Evolutionary conservation across 2,797 vertebrate genomes (phyloP).

Genomic region (Erpetoichthys calabaricus): DNA sequence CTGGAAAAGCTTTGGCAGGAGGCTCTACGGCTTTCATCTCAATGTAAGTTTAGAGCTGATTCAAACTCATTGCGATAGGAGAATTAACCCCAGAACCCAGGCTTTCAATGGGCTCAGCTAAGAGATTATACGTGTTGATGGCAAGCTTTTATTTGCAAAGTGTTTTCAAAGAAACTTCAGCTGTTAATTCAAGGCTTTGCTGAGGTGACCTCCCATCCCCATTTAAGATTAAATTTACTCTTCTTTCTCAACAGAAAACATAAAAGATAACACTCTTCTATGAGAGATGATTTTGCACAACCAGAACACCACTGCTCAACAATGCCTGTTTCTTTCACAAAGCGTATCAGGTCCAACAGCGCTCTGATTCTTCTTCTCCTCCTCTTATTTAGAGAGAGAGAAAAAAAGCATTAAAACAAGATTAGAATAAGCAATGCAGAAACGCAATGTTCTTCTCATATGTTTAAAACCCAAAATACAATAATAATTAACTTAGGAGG

Average conservation of each 20-base stretch:
- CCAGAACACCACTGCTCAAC: not conserved
- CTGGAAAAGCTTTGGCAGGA: constrained; percentile 58
- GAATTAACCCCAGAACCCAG: constrained; percentile 93
- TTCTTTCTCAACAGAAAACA: constrained; percentile 8
- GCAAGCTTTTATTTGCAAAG: constrained; percentile 80
- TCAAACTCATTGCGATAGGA: constrained; percentile 95
- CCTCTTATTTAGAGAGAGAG: too few species aligned
- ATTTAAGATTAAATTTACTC: constrained; percentile 18
- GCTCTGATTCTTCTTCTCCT: not conserved
- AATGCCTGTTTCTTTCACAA: not conserved
- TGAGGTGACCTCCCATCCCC: constrained; percentile 29
- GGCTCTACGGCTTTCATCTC: constrained; percentile 85
- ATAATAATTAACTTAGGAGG: too few species aligned
- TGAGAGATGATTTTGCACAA: constrained; percentile 1
- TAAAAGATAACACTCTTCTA: constrained; percentile 13
- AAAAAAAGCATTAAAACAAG: too few species aligned
- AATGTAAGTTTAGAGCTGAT: constrained; percentile 96
- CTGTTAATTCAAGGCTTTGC: constrained; percentile 74
- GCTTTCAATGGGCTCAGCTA: constrained; percentile 93
- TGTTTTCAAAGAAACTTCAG: constrained; percentile 73
- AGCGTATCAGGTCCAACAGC: not conserved
- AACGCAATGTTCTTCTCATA: not conserved
- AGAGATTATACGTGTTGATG: constrained; percentile 98
- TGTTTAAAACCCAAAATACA: too few species aligned
- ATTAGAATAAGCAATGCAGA: not conserved